Base-by-base conservation (phyloP, 2,113 vertebrate species). In the Calidris pugnax region DNA sequence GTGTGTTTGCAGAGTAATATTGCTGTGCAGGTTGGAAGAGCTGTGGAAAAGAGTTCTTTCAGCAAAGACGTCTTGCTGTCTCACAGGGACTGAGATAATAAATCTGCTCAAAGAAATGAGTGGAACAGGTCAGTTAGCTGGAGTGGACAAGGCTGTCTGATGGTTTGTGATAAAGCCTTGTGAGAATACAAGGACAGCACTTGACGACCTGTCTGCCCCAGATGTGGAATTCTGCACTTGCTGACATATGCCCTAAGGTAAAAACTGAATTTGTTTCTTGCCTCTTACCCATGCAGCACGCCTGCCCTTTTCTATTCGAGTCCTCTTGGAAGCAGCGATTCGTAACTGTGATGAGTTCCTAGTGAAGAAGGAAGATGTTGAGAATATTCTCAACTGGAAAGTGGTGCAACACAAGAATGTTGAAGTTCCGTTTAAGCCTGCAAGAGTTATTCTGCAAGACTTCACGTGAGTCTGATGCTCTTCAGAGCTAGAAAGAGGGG, bases 401-500 rank as follows among this genome's bases (percentile, higher is more conserved):
- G 94, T 98, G 77, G 97, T 98, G 63, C 99, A 99, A 97, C 98
- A 98, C 55, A 97, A 99, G 69, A 98, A 97, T 41, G 98, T 99
- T 88, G 99, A 99, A 98, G 99, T 99, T 11, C 99, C 99, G 0
- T 99, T 99, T 97, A 99, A 98, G 72, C 99, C 99, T 26, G 99
- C 99, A 7, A 98, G 99, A 1, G 99, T 99, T 95, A 99, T 99
- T 95, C 98, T 99, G 32, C 99, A 99, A 94, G 99, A 99, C 95
- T 99, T 99, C 89, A 99, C 99, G 99, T 99, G 98, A 96, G 99
- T 98, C 64, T 62, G 14, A 27, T 32, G n/a, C 10, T 82, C 67
- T 72, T 22, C 56, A 73, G 33, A 90, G 19, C 48, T 56, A 55
- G 28, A 19, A 66, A 33, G 28, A 50, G 33, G 18, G n/a, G 4